Conservation (phyloP, 2,888 invertebrate genomes). For the Nudaria mundana region DNA sequence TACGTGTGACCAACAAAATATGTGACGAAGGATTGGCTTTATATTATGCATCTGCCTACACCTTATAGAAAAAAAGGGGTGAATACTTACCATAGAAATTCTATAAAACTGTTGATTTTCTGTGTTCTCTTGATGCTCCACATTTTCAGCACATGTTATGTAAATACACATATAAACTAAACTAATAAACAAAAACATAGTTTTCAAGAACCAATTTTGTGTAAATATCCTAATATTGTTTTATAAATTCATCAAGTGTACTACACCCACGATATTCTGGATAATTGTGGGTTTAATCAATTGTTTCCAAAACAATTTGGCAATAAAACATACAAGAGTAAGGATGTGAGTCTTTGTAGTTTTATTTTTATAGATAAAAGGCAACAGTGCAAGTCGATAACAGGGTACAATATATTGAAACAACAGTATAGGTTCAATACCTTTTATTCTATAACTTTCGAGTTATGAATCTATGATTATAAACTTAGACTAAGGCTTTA, state of each 20-base stretch:
- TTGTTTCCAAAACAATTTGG: constrained; percentile 26
- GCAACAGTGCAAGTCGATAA: constrained; percentile 13
- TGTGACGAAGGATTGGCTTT: too few relatives aligned
- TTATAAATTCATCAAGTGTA: constrained; percentile 9
- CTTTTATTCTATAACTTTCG: constrained; percentile 42
- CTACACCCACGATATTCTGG: constrained; percentile 18
- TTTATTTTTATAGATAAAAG: constrained; percentile 15
- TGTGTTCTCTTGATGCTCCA: constrained; percentile 9
- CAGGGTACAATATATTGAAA: constrained; percentile 28
- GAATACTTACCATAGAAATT: constrained; percentile 57
- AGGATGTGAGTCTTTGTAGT: background rate
- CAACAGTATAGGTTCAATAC: constrained; percentile 22
- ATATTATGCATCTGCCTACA: too few relatives aligned
- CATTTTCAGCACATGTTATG: constrained; percentile 3
- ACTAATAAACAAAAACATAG: constrained; percentile 19
- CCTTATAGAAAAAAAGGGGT: too few relatives aligned
- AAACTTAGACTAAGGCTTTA: background rate
- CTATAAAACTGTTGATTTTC: constrained; percentile 36
- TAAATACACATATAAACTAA: constrained; percentile 16
- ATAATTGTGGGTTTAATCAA: constrained; percentile 16
- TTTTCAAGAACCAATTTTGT: constrained; percentile 11
- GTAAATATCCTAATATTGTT: constrained; percentile 8
- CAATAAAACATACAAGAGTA: constrained; percentile 19
- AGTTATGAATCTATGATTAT: constrained; percentile 23
- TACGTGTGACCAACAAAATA: too few relatives aligned